Conservation (phyloP, 1,140 invertebrate genomes). For the Mya arenaria region DNA sequence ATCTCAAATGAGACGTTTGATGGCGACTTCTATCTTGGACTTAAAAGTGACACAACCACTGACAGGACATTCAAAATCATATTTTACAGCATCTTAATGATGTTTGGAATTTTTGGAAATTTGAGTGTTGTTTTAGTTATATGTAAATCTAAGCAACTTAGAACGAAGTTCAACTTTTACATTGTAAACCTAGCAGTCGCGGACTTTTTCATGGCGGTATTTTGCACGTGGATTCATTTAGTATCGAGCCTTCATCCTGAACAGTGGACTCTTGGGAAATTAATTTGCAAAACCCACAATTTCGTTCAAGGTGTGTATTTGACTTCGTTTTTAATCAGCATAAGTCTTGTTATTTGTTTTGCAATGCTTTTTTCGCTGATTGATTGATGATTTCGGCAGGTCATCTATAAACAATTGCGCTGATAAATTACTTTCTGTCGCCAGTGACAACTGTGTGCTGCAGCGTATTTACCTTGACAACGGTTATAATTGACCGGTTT, state of each 20-base stretch:
- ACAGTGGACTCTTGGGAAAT: conserved; percentile 79
- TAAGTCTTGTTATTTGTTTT: background rate
- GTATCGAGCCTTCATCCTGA: conserved; percentile 67
- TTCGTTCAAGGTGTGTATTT: conserved; percentile 82
- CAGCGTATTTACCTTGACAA: conserved; percentile 97
- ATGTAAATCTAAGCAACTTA: conserved; percentile 62
- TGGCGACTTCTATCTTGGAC: background rate
- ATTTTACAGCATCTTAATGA: conserved; percentile 68
- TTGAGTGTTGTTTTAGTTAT: conserved; percentile 68
- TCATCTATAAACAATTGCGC: too few relatives aligned
- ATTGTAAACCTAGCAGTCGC: conserved; percentile 95
- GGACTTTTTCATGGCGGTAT: conserved; percentile 87
- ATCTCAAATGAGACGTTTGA: conserved; percentile 9
- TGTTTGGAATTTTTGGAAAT: conserved; percentile 69
- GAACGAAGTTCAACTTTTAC: conserved; percentile 89
- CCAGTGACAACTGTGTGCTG: conserved; percentile 98
- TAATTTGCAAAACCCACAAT: conserved; percentile 82
- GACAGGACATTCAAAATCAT: conserved; percentile 68
- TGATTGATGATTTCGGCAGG: too few relatives aligned
- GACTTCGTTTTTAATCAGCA: background rate
- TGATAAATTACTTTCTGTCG: background rate
- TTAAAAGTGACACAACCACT: conserved; percentile 30
- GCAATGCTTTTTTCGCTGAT: background rate
- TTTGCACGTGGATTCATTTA: conserved; percentile 83
- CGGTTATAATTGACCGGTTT: conserved; percentile 39